phyloP scores from a whole-genome alignment of 2,888 invertebrate species.

The Cerastoderma edule region DNA sequence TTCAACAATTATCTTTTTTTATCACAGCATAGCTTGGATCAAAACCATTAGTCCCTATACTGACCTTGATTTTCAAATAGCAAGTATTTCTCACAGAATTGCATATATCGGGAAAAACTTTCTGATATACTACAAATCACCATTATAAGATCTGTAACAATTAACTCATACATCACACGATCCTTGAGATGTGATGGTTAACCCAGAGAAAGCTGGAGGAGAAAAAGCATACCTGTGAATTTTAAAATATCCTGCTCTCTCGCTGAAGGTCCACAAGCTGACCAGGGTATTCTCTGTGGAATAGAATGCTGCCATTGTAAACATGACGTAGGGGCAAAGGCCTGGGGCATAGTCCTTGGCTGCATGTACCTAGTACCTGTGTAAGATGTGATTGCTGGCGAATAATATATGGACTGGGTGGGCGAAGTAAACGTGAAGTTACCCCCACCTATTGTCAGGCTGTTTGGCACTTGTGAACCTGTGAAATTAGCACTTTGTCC shows the following conservation, averaged over 20 bases:
- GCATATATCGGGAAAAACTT: too few relatives aligned
- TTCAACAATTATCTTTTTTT: too few relatives aligned
- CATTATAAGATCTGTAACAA: too few relatives aligned
- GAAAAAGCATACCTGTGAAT: slow-evolving; percentile 53
- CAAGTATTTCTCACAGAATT: too few relatives aligned
- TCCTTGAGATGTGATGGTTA: too few relatives aligned
- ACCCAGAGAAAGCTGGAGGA: too few relatives aligned
- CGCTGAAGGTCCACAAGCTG: slow-evolving; percentile 13
- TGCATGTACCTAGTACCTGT: slow-evolving; percentile 29
- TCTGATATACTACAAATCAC: too few relatives aligned
- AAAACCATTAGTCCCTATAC: too few relatives aligned
- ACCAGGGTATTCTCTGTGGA: slow-evolving; percentile 42
- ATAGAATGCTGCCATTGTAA: slow-evolving; percentile 53
- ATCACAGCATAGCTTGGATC: too few relatives aligned
- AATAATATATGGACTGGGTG: slow-evolving; percentile 47
- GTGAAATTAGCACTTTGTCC: too few relatives aligned
- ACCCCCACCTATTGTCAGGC: slow-evolving; percentile 12
- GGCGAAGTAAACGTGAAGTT: slow-evolving; percentile 58
- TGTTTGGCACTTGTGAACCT: slow-evolving; percentile 13
- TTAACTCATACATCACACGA: too few relatives aligned
- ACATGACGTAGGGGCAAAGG: slow-evolving; percentile 53
- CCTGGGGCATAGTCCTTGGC: slow-evolving; percentile 31
- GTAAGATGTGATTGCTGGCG: slow-evolving; percentile 43
- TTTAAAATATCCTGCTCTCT: slow-evolving; percentile 35
- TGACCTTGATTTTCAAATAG: too few relatives aligned